Evolutionary conservation across 2,888 invertebrate genomes (phyloP).

Genomic region (Melangyna quadrimaculata): DNA sequence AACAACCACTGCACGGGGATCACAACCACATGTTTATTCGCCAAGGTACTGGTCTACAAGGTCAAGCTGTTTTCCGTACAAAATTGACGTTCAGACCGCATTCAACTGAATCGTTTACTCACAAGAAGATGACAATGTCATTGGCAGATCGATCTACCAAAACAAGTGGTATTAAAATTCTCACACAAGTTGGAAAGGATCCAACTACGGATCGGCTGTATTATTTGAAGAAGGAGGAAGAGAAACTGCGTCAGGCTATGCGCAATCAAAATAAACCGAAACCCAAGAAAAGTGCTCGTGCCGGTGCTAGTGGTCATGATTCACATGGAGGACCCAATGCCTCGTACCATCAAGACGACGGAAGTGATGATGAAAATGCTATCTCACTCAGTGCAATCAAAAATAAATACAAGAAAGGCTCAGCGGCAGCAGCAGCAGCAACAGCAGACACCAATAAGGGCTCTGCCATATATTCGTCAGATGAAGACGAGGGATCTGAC

Average conservation of each 20-base stretch:
- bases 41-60: constrained; percentile 98
- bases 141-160: constrained; percentile 97
- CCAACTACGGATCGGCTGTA: constrained; percentile 96
- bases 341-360: constrained; percentile 85
- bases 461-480: constrained; percentile 92
- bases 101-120: constrained; percentile 99
- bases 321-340: constrained; percentile 78
- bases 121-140: constrained; percentile 99
- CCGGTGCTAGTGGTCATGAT: constrained; percentile 79
- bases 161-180: constrained; percentile 96
- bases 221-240: constrained; percentile 98
- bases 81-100: constrained; percentile 98
- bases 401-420: constrained; percentile 92
- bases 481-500: constrained; percentile 89
- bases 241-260: constrained; percentile 94
- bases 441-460: constrained; percentile 74
- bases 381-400: constrained; percentile 97
- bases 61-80: constrained; percentile 97
- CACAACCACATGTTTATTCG: constrained; percentile 98
- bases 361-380: constrained; percentile 95
- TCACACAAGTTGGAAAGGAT: constrained; percentile 90
- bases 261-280: constrained; percentile 83
- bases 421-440: constrained; percentile 52
- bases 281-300: constrained; percentile 81
- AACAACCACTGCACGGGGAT: constrained; percentile 95